Evolutionary conservation across 2,113 vertebrate species (phyloP).

Genomic region (Alouatta palliata): DNA sequence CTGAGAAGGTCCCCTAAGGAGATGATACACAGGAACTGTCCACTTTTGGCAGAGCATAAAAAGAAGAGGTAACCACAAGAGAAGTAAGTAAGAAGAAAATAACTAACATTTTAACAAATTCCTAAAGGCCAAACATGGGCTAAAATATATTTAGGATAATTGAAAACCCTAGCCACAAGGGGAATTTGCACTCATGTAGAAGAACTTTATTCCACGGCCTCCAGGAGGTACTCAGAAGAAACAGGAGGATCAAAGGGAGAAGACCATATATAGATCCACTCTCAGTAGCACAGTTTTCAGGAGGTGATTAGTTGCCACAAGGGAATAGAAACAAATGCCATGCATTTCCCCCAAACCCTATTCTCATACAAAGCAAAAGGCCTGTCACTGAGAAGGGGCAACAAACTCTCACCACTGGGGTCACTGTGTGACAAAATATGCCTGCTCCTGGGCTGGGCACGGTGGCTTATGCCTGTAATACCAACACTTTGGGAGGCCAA

Average conservation of each 20-base stretch:
- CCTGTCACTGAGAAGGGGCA: neutral
- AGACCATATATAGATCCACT: neutral
- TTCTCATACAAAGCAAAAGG: neutral
- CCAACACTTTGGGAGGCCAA: too few relatives aligned
- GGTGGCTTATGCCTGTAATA: too few relatives aligned
- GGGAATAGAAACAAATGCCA: neutral
- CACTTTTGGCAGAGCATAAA: neutral
- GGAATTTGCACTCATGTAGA: neutral
- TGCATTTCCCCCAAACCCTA: neutral
- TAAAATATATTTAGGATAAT: neutral
- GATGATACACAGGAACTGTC: neutral
- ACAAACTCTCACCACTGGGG: neutral
- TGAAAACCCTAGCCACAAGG: neutral
- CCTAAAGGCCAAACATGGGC: neutral
- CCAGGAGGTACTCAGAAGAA: neutral
- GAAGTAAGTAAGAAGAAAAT: neutral
- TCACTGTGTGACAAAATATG: neutral
- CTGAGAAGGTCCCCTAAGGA: neutral
- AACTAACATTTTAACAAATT: neutral
- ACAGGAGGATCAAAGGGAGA: neutral
- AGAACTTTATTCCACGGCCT: neutral
- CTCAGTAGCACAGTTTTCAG: neutral
- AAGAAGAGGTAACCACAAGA: neutral
- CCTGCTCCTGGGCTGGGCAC: neutral
- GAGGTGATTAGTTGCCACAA: neutral